phyloP scores from a whole-genome alignment of 2,113 vertebrate species.

The Sebastes fasciatus region DNA sequence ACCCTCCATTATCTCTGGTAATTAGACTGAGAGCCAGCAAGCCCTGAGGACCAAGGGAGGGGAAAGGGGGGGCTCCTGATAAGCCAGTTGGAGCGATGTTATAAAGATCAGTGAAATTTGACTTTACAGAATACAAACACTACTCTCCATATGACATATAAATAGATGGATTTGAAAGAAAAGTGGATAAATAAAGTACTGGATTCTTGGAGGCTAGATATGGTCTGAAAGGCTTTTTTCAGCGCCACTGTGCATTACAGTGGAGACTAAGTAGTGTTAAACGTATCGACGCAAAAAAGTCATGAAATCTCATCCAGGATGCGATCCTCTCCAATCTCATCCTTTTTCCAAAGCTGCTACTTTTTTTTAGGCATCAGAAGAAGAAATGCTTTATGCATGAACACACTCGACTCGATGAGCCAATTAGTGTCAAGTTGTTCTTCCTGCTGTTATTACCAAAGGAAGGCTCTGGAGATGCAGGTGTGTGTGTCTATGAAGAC shows the following conservation, averaged over 20 bases:
- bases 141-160: constrained; percentile 1
- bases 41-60: constrained; percentile 65
- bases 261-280: constrained; percentile 34
- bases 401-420: constrained; percentile 71
- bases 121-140: constrained; percentile 18
- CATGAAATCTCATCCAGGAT: constrained; percentile 45
- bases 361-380: constrained; percentile 57
- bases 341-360: constrained; percentile 43
- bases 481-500: constrained; percentile 66
- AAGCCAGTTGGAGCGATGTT: constrained; percentile 56
- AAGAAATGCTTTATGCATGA: constrained; percentile 57
- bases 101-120: constrained; percentile 54
- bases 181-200: not conserved
- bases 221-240: constrained; percentile 29
- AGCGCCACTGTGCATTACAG: not conserved
- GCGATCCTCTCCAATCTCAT: constrained; percentile 43
- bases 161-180: constrained; percentile 9
- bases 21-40: constrained; percentile 77
- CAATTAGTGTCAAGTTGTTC: constrained; percentile 78
- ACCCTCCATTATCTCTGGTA: constrained; percentile 83
- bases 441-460: constrained; percentile 64
- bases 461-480: constrained; percentile 69
- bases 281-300: constrained; percentile 31
- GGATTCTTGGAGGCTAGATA: not conserved
- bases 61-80: constrained; percentile 31